A percentile compares a stretch with the other conserved stretches of the same genome.
Evolutionary conservation across 1,140 invertebrate genomes (phyloP).

Genomic region (Tribolium madens): DNA sequence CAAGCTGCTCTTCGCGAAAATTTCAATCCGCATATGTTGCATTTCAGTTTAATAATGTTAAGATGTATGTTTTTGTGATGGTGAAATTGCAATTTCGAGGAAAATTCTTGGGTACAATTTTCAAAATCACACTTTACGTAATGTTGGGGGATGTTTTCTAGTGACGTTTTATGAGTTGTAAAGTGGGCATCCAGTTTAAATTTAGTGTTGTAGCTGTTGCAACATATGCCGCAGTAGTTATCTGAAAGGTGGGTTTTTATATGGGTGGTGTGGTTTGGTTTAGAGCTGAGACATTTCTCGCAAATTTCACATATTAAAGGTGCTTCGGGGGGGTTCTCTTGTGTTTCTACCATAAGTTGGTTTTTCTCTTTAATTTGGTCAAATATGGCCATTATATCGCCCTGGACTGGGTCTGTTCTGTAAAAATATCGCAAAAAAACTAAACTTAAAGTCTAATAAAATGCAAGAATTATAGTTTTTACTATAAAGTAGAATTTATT

Average conservation of each 20-base stretch:
- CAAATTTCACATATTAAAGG: not conserved
- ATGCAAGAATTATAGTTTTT: too few relatives aligned
- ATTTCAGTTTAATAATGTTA: slow-evolving; percentile 82
- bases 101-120: not conserved
- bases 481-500: too few relatives aligned
- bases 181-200: slow-evolving; percentile 1
- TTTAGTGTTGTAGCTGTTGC: slow-evolving; percentile 13
- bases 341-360: too few relatives aligned
- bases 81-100: slow-evolving; percentile 71
- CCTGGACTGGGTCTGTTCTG: not conserved
- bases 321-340: not conserved
- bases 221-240: not conserved
- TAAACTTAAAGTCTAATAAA: too few relatives aligned
- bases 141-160: too few relatives aligned
- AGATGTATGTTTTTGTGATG: slow-evolving; percentile 98
- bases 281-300: not conserved
- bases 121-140: not conserved
- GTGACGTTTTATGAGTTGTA: not conserved
- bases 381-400: not conserved
- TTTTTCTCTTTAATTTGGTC: not conserved
- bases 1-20: slow-evolving; percentile 53
- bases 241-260: not conserved
- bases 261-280: not conserved
- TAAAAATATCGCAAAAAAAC: not conserved
- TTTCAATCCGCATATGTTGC: slow-evolving; percentile 78